Evolutionary conservation across 2,113 vertebrate genomes (phyloP).

Genomic region (Nestor notabilis): DNA sequence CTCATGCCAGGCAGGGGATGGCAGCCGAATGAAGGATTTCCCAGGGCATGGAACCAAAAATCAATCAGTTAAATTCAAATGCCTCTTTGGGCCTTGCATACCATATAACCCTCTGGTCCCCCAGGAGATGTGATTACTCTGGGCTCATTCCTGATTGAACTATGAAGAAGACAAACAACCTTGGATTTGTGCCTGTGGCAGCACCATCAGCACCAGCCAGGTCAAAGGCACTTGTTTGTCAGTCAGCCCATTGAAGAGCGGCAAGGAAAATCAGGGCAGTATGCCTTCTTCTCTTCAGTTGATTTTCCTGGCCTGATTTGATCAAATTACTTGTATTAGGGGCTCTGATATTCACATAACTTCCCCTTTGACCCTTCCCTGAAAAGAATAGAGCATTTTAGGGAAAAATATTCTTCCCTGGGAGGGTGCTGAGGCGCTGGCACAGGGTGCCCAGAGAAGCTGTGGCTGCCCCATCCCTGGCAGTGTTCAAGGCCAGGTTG

Average conservation of each 20-base stretch:
- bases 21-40: neutral
- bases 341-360: neutral
- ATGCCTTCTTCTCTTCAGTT: rapidly evolving
- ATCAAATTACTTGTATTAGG: neutral
- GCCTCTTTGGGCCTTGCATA: neutral
- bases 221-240: too few relatives aligned
- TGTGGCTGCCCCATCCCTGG: neutral
- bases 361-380: neutral
- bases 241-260: too few relatives aligned
- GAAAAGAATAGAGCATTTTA: neutral
- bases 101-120: neutral
- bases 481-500: neutral
- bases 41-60: neutral
- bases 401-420: neutral
- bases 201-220: rapidly evolving
- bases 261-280: neutral
- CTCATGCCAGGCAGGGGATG: neutral
- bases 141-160: neutral
- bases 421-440: neutral
- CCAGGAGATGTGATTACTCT: neutral
- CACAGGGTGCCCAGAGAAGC: neutral
- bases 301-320: neutral
- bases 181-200: neutral
- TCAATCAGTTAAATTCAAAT: conserved; percentile 18
- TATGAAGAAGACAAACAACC: neutral